Conservation (phyloP, 2,888 invertebrate genomes). For the Notocelia uddmanniana region DNA sequence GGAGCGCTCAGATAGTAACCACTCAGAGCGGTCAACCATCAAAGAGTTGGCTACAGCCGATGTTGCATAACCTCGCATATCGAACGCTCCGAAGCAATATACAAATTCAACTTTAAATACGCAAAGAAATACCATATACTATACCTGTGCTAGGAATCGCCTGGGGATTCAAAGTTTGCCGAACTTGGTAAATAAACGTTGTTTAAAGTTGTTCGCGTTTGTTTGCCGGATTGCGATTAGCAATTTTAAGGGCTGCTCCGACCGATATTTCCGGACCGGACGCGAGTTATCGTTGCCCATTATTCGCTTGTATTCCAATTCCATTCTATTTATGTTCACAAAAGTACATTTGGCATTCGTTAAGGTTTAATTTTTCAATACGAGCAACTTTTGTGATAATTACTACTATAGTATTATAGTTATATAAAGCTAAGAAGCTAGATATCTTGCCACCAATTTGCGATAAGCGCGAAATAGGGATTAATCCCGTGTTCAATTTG, state of each 20-base stretch:
- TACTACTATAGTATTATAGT: no score
- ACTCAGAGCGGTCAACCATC: no score
- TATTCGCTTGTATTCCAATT: constrained; percentile 26
- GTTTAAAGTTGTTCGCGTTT: constrained; percentile 41
- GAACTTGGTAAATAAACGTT: constrained; percentile 41
- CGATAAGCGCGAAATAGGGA: no score
- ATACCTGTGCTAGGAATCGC: constrained; percentile 7
- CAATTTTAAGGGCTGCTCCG: constrained; percentile 29
- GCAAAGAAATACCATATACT: not conserved
- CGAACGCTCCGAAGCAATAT: not conserved
- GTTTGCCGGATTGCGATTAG: constrained; percentile 40
- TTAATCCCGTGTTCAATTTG: no score
- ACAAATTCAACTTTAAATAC: not conserved
- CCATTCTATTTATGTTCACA: not conserved
- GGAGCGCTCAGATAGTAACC: no score
- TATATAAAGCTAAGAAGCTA: no score
- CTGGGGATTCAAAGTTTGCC: constrained; percentile 29
- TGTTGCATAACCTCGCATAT: no score
- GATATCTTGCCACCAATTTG: no score
- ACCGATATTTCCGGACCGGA: constrained; percentile 37
- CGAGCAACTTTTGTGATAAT: not conserved
- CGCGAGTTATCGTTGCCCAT: constrained; percentile 21
- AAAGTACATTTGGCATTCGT: not conserved
- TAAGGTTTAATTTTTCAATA: not conserved
- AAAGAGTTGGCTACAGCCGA: no score